A percentile compares a stretch with the other conserved stretches of the same genome.
phyloP scores from a whole-genome alignment of 2,888 invertebrate species.

The Pyrochroa serraticornis region DNA sequence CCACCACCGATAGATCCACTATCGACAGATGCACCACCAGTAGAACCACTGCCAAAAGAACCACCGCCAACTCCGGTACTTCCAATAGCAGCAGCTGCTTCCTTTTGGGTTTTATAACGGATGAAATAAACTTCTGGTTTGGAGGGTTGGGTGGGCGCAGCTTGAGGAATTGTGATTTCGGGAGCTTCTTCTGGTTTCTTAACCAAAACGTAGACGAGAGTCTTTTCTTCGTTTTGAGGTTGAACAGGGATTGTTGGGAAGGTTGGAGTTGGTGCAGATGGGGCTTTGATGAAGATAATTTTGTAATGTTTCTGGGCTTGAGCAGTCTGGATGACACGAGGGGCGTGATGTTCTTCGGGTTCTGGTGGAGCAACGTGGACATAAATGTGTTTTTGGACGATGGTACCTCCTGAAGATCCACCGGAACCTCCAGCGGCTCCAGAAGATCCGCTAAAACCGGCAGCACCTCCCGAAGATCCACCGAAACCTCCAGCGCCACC shows the following conservation, averaged over 20 bases:
- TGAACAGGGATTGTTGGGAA: constrained; percentile 79
- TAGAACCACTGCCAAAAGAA: constrained; percentile 20
- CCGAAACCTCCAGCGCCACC: constrained; percentile 34
- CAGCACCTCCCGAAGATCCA: constrained; percentile 51
- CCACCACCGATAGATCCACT: constrained; percentile 50
- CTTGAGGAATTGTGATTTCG: constrained; percentile 77
- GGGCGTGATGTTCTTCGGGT: constrained; percentile 70
- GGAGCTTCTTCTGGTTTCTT: constrained; percentile 87
- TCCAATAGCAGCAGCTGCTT: constrained; percentile 53
- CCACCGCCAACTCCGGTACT: constrained; percentile 50
- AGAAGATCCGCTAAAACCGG: too few relatives aligned
- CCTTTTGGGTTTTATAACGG: constrained; percentile 76
- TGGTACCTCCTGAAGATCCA: constrained; percentile 58
- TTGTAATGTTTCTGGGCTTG: constrained; percentile 87
- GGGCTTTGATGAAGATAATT: constrained; percentile 84
- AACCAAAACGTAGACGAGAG: constrained; percentile 85
- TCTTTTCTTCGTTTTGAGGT: constrained; percentile 86
- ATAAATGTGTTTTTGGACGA: constrained; percentile 86
- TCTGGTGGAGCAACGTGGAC: constrained; percentile 90
- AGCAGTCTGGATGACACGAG: constrained; percentile 67
- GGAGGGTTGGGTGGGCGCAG: constrained; percentile 81
- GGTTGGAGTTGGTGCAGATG: constrained; percentile 67
- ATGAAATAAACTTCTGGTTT: constrained; percentile 93
- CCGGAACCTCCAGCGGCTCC: constrained; percentile 51
- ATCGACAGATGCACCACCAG: constrained; percentile 22